Conservation (phyloP, 2,113 vertebrate genomes). For the Vanacampus margaritifer region DNA sequence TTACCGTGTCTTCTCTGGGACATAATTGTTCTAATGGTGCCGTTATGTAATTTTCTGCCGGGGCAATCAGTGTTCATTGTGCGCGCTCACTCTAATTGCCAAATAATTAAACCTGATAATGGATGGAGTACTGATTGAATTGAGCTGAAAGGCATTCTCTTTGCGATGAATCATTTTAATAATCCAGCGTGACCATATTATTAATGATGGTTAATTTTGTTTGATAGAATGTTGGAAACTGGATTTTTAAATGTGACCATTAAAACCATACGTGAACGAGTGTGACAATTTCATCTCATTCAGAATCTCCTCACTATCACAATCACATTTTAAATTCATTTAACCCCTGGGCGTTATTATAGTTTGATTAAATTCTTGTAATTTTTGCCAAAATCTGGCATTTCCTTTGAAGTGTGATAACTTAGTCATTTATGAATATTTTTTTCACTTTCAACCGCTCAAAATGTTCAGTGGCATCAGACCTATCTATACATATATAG, state of each 20-base stretch:
- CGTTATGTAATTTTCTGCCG: conserved; percentile 41
- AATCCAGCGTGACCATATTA: background rate
- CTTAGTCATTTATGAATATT: too few relatives aligned
- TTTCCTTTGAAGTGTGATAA: too few relatives aligned
- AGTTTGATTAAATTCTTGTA: too few relatives aligned
- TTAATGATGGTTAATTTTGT: background rate
- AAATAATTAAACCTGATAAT: conserved; percentile 35
- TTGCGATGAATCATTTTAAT: background rate
- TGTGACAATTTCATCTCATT: background rate
- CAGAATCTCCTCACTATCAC: background rate
- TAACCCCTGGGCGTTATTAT: too few relatives aligned
- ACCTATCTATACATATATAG: too few relatives aligned
- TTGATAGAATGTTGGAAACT: background rate
- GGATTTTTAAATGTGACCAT: conserved; percentile 5
- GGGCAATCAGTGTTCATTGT: conserved; percentile 34
- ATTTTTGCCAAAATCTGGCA: too few relatives aligned
- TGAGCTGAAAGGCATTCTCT: background rate
- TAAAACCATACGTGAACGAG: background rate
- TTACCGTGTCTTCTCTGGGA: conserved; percentile 4
- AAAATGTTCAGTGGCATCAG: too few relatives aligned
- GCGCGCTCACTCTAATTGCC: conserved; percentile 22
- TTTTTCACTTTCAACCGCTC: too few relatives aligned
- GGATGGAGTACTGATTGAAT: conserved; percentile 5
- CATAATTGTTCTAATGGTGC: conserved; percentile 30
- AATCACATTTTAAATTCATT: background rate